phyloP scores from a whole-genome alignment of 2,113 vertebrate species.

The Plecturocebus donacophilus region DNA sequence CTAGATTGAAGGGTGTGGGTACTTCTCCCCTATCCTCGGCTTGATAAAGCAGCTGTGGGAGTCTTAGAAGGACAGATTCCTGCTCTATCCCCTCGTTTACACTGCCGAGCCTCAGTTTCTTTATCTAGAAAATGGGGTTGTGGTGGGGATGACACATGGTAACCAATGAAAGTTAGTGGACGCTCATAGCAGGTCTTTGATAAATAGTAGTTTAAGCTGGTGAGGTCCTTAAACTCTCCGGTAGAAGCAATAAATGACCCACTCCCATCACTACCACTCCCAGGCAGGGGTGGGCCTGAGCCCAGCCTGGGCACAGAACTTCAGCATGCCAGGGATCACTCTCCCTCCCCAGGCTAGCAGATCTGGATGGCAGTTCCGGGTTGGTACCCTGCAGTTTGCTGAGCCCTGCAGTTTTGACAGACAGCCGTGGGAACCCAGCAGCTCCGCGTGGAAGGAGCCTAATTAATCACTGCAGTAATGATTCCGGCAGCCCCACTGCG shows the following conservation, averaged over 20 bases:
- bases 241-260: neutral
- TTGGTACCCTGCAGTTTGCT: slow-evolving; percentile 25
- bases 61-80: neutral
- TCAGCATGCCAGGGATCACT: fast-evolving
- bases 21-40: neutral
- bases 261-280: fast-evolving
- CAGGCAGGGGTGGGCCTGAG: neutral
- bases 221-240: neutral
- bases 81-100: neutral
- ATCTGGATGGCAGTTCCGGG: neutral
- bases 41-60: neutral
- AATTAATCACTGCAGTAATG: slow-evolving; percentile 54
- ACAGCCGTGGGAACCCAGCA: slow-evolving; percentile 19
- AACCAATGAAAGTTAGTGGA: neutral
- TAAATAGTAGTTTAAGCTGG: neutral
- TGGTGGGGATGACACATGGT: neutral
- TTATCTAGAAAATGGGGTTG: neutral
- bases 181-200: neutral
- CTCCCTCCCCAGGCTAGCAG: fast-evolving
- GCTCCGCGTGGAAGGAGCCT: neutral
- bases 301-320: neutral
- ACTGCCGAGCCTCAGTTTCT: neutral
- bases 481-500: fast-evolving
- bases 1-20: neutral
- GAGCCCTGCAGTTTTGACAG: slow-evolving; percentile 56